These are phyloP conservation scores for Lepidurus arcticus DNA, from an alignment of 1,140 invertebrate species.

Conservation along the genomic window DNA sequence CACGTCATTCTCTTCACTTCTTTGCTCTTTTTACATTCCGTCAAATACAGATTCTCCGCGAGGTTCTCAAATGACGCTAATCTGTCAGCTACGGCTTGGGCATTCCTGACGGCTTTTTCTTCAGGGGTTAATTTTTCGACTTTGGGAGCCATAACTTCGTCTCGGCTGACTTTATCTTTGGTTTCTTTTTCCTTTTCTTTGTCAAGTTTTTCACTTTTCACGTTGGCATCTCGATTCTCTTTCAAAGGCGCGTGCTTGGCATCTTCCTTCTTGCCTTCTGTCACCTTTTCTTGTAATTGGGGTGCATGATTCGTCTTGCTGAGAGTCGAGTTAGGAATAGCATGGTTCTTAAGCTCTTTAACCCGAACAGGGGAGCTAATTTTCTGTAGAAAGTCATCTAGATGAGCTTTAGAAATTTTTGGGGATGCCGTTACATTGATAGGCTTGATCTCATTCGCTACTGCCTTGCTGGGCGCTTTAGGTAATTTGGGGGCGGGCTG, in stretches of 20 bases:
- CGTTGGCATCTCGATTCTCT: constrained; percentile 36
- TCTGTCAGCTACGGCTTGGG: constrained; percentile 54
- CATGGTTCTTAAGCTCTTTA: not conserved
- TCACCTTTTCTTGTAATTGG: constrained; percentile 33
- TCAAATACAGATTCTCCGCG: constrained; percentile 77
- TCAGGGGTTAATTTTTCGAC: constrained; percentile 35
- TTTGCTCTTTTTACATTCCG: constrained; percentile 68
- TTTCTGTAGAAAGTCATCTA: not conserved
- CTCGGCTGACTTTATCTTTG: constrained; percentile 18
- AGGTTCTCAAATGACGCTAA: constrained; percentile 72
- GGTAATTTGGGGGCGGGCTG: not conserved
- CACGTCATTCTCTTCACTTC: constrained; percentile 90
- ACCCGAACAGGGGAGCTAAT: not conserved
- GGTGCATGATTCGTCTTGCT: not conserved
- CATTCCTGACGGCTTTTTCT: constrained; percentile 15
- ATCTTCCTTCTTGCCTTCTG: constrained; percentile 37
- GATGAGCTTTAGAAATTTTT: not conserved
- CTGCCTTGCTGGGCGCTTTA: constrained; percentile 8
- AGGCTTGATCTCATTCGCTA: not conserved
- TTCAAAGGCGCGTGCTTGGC: constrained; percentile 36
- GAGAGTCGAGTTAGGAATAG: not conserved
- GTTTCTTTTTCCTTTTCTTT: constrained; percentile 25
- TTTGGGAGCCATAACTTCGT: constrained; percentile 33
- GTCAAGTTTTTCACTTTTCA: constrained; percentile 25
- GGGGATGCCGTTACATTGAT: not conserved